A percentile compares a stretch with the other conserved stretches of the same genome.
Evolutionary conservation across 2,113 vertebrate species (phyloP).

Genomic region (Caranx ignobilis): DNA sequence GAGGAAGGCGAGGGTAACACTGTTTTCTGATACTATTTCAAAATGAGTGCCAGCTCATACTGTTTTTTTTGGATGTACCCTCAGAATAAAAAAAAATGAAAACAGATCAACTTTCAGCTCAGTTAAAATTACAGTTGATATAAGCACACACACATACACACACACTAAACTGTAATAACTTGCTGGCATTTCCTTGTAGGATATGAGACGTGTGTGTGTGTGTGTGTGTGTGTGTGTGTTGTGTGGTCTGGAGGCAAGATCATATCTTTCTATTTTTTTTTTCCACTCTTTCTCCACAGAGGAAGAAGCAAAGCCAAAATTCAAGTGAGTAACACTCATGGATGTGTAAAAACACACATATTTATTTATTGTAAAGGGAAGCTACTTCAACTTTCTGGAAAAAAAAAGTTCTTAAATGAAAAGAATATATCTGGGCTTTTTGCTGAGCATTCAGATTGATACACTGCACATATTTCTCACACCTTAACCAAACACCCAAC

Average conservation of each 20-base stretch:
- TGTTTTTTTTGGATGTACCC: conserved; percentile 12
- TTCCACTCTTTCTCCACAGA: conserved; percentile 47
- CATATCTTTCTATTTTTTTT: conserved; percentile 1
- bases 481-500: too few relatives aligned
- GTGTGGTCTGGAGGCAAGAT: conserved; percentile 3
- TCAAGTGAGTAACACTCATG: conserved; percentile 71
- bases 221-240: not conserved
- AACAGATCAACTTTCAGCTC: not conserved
- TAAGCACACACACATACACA: not conserved
- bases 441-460: too few relatives aligned
- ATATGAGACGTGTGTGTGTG: not conserved
- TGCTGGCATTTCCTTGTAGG: not conserved
- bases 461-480: too few relatives aligned
- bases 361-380: not conserved
- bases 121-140: not conserved
- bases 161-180: not conserved
- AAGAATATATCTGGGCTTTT: too few relatives aligned
- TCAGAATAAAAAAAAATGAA: not conserved
- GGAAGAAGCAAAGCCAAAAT: conserved; percentile 80
- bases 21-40: not conserved
- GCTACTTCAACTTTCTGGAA: too few relatives aligned
- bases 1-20: conserved; percentile 74
- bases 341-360: not conserved
- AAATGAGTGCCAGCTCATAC: not conserved
- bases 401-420: too few relatives aligned